Evolutionary conservation across 2,113 vertebrate genomes (phyloP), one percentile per base, ranked within the genome.

Genomic region (Aythya baeri): DNA sequence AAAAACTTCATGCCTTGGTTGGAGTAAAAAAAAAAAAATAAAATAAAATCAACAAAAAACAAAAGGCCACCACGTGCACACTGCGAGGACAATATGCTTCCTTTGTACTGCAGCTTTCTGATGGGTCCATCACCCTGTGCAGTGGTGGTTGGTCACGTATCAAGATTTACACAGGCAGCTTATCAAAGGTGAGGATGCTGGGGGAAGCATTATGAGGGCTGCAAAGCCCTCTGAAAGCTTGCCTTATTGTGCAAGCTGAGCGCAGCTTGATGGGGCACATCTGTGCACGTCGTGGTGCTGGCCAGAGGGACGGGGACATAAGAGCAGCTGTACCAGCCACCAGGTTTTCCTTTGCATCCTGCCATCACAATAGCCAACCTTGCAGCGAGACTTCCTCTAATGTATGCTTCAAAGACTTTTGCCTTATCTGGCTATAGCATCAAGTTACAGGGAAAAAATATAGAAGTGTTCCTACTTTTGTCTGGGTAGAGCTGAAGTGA

Each of bases 381-480:
- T 14, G 21, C 8, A 0, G 61, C 0, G 6, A 88, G 34, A 80
- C 41, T 93, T 95, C 95, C 95, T 93, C 82, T 50, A 8, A 3
- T 46, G 36, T 11, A 4, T 0, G 0, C 94, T 96, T 95, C 88
- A 94, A 93, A 96, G 92, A 21, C 22, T 65, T 65, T 29, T 27
- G 9, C 61, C 26, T 93, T 93, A 81, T 96, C 93, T 78, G 49
- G 43, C 61, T 72, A 21, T 1, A 63, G 80, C 90, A 95, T 68
- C 92, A 90, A 74, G 83, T 86, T 88, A 83, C 57, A 82, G 58
- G 62, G 50, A 82, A 80, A 78, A 55, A 68, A 6, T 15, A 59
- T 13, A 23, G n/a, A 72, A 87, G 6, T 1, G 0, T 9, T 91
- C 65, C 66, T 0, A 0, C 59, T 88, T 83, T 50, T 68, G 52